Evolutionary conservation across 2,888 invertebrate species (phyloP), one percentile per base, ranked within the genome.

Genomic region (Drosophila mimetica): DNA sequence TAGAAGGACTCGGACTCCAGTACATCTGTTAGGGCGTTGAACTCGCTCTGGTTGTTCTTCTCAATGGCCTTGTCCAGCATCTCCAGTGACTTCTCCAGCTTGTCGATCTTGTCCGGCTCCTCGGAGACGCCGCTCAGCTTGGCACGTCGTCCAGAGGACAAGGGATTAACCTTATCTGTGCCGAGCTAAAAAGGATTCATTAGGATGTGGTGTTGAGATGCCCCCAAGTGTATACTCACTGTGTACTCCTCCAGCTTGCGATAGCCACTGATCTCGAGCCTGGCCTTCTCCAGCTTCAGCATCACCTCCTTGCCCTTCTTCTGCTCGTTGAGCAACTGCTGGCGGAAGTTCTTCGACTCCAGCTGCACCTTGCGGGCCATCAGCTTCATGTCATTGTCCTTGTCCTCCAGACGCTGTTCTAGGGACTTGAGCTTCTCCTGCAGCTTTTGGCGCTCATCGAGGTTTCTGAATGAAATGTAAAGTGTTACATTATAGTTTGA

Each of bases 371-470:
- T 95, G 42, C 96, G 93, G 61, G 95, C 94, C 71, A 96, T 92
- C 74, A 93, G 93, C 66, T 92, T 93, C 65, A 95, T 93, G 63
- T 95, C 94, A 39, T 93, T 93, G 73, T 95, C 95, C 65, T 94
- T 93, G 59, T 94, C 94, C 5, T 93, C 92, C 16, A 93, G 71
- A 48, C 93, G 93, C 0, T 91, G 89, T 18, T 93, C 93, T 16
- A 94, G 89, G 34, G 94, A 93, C 4, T 92, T 91, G 46, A 95
- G 91, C 89, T 95, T 94, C 7, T 94, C 93, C 65, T 94, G 93
- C 8, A 97, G 92, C 78, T 95, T 95, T 83, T 96, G 96, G 20
- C 96, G 93, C 78, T 96, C 96, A 13, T 93, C 93, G 8, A 96
- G 93, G 85, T 95, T 94, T 79, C 94, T 94, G 59, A 0, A 79